phyloP scores from a whole-genome alignment of 2,888 invertebrate genomes.

The Lithophane socia region DNA sequence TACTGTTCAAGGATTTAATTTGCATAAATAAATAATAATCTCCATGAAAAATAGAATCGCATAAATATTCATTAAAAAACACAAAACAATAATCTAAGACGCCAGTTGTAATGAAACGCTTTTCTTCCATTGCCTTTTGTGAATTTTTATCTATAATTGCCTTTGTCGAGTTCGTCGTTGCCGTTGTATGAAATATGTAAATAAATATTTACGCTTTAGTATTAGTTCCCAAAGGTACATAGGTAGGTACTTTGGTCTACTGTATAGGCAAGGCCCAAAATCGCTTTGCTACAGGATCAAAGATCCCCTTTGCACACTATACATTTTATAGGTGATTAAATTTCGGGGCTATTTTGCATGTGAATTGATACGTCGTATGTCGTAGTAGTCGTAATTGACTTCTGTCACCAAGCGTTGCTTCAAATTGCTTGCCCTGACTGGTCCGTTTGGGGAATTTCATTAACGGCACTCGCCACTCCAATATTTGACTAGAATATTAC shows the following conservation, averaged over 20 bases:
- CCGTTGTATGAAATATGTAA: conserved; percentile 21
- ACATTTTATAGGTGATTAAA: not conserved
- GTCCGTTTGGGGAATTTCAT: conserved; percentile 42
- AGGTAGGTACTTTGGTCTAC: not conserved
- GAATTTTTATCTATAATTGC: conserved; percentile 24
- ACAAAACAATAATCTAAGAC: conserved; percentile 53
- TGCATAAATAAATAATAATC: conserved; percentile 66
- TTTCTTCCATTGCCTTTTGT: conserved; percentile 28
- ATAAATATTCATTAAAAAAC: conserved; percentile 54
- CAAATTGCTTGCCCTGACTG: conserved; percentile 27
- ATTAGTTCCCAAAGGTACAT: not conserved
- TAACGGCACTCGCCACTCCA: conserved; percentile 36
- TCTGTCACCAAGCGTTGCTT: conserved; percentile 16
- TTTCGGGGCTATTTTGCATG: conserved; percentile 36
- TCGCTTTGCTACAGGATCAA: not conserved
- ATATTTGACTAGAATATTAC: conserved; percentile 62
- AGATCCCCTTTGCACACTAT: not conserved
- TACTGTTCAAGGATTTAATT: conserved; percentile 52
- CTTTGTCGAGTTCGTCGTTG: conserved; percentile 6
- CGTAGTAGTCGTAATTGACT: conserved; percentile 41
- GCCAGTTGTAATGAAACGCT: conserved; percentile 43
- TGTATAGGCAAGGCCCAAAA: not conserved
- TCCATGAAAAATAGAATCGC: conserved; percentile 64
- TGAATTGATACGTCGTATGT: conserved; percentile 30
- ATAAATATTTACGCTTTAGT: conserved; percentile 10